Percentiles rank a stretch among this genome's conserved stretches.
phyloP scores from a whole-genome alignment of 2,797 vertebrate genomes.

The Epinephelus malabaricus region DNA sequence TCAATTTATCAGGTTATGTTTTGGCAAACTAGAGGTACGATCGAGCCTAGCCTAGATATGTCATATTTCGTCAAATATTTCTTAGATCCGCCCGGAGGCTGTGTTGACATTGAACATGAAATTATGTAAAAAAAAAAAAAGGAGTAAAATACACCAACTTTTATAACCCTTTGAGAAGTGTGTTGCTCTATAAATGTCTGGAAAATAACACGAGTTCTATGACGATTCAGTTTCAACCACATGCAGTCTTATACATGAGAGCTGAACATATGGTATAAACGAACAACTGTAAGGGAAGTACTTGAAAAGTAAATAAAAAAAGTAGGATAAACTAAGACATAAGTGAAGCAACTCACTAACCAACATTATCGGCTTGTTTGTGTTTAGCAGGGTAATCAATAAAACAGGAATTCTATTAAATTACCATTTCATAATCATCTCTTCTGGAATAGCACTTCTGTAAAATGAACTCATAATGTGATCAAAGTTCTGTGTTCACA shows the following conservation, averaged over 20 bases:
- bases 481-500: slow-evolving; percentile 51
- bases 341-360: slow-evolving; percentile 21
- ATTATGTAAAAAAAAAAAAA: not conserved
- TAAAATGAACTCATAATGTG: slow-evolving; percentile 28
- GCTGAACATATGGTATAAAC: not conserved
- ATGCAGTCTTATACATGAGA: not conserved
- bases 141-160: not conserved
- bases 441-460: slow-evolving; percentile 28
- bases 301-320: not conserved
- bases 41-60: slow-evolving; percentile 31
- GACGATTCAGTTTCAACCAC: not conserved
- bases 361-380: slow-evolving; percentile 30
- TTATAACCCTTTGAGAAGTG: slow-evolving; percentile 19
- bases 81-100: slow-evolving; percentile 14
- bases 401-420: slow-evolving; percentile 25
- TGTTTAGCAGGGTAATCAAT: slow-evolving; percentile 35
- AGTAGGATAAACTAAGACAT: not conserved
- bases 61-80: slow-evolving; percentile 11
- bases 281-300: not conserved
- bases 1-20: slow-evolving; percentile 31
- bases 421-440: slow-evolving; percentile 20
- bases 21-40: slow-evolving; percentile 13
- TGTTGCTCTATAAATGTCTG: not conserved
- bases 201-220: slow-evolving; percentile 15
- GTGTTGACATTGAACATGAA: slow-evolving; percentile 22